Percentiles rank a stretch among this genome's conserved stretches.
Conservation (phyloP, 2,888 invertebrate species). For the Teinopalpus imperialis region DNA sequence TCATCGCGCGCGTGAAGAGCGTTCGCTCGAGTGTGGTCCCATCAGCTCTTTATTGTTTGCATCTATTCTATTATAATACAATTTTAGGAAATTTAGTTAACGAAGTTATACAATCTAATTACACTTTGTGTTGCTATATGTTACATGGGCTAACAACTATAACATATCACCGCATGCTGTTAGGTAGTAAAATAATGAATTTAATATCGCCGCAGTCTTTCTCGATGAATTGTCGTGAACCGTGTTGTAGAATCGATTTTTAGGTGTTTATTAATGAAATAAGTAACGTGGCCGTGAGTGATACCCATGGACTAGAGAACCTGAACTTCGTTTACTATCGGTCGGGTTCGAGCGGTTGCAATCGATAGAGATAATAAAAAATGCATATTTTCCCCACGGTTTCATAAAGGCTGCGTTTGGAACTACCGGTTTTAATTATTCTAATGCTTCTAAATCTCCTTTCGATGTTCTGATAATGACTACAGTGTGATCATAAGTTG, state of each 20-base stretch:
- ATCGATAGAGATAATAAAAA: conserved; percentile 79
- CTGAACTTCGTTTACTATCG: conserved; percentile 43
- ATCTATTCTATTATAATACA: conserved; percentile 68
- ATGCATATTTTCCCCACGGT: conserved; percentile 76
- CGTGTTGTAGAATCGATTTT: conserved; percentile 78
- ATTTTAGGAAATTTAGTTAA: conserved; percentile 56
- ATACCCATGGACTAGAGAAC: conserved; percentile 60
- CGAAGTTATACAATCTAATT: conserved; percentile 40
- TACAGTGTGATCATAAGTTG: conserved; percentile 43
- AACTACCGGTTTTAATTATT: conserved; percentile 48
- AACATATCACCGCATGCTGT: conserved; percentile 38
- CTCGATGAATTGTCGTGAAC: conserved; percentile 74
- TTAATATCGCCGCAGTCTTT: conserved; percentile 70
- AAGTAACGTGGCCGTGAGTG: conserved; percentile 72
- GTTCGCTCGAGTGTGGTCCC: conserved; percentile 48
- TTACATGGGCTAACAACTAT: conserved; percentile 22
- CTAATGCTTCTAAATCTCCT: conserved; percentile 35
- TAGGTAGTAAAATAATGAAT: conserved; percentile 72
- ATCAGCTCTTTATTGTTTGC: conserved; percentile 57
- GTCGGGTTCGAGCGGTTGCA: conserved; percentile 43
- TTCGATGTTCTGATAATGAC: conserved; percentile 36
- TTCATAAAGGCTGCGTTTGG: conserved; percentile 64
- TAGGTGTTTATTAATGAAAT: conserved; percentile 80
- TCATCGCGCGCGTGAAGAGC: conserved; percentile 64
- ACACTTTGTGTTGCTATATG: conserved; percentile 37